Evolutionary conservation across 2,113 vertebrate genomes (phyloP).

Genomic region (Cebus imitator): DNA sequence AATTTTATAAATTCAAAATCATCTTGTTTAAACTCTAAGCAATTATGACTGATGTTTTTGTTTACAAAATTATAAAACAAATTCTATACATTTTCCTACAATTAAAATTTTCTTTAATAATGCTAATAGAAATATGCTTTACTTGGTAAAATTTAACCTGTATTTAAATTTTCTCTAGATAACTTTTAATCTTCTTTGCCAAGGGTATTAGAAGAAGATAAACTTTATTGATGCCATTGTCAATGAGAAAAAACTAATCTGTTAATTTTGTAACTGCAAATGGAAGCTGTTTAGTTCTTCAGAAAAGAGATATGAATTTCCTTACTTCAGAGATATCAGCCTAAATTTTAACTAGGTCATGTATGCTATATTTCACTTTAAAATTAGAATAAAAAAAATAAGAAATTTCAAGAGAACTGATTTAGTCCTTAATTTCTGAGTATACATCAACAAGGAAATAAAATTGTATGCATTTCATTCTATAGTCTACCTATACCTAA

Average conservation of each 20-base stretch:
- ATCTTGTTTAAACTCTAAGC: not conserved
- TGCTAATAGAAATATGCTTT: not conserved
- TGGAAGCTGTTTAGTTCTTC: not conserved
- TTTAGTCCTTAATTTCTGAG: slow-evolving; percentile 20
- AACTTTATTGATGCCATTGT: not conserved
- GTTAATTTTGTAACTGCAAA: slow-evolving; percentile 19
- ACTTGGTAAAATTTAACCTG: not conserved
- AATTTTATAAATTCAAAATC: not conserved
- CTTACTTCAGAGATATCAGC: not conserved
- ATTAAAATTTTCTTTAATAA: not conserved
- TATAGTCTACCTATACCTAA: not conserved
- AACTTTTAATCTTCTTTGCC: slow-evolving; percentile 4
- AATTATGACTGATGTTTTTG: not conserved
- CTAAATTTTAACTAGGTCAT: slow-evolving; percentile 21
- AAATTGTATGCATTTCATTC: not conserved
- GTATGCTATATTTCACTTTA: not conserved
- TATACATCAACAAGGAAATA: not conserved
- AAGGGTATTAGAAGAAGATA: not conserved
- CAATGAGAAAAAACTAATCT: slow-evolving; percentile 20
- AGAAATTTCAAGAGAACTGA: not conserved
- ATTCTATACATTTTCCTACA: not conserved
- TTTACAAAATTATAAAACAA: not conserved
- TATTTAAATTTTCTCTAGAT: not conserved
- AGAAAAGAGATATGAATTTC: not conserved
- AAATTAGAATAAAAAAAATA: not conserved